These are phyloP conservation scores for Gasterosteus aculeatus DNA, from an alignment of 2,113 vertebrate species.

Conservation along the genomic window DNA sequence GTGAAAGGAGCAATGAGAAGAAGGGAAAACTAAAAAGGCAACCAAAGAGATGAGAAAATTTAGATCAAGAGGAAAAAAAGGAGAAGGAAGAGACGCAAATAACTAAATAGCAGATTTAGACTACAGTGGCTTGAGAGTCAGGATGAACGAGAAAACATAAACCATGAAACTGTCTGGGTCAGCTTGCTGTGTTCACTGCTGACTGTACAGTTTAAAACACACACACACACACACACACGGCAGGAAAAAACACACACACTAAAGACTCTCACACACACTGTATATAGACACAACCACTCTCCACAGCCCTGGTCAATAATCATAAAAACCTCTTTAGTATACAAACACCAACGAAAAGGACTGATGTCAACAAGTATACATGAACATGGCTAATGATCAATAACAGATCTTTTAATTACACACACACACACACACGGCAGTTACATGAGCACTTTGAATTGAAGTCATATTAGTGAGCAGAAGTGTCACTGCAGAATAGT, in stretches of 20 bases:
- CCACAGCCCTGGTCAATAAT: constrained; percentile 7
- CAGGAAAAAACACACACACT: too few relatives aligned
- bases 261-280: background rate
- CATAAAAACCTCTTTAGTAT: background rate
- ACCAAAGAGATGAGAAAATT: constrained; percentile 11
- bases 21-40: background rate
- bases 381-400: background rate
- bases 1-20: constrained; percentile 1
- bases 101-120: constrained; percentile 10
- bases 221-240: constrained; percentile 16
- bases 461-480: background rate
- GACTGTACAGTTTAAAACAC: constrained; percentile 34
- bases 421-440: background rate
- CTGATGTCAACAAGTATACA: background rate
- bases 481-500: background rate
- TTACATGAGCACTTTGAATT: background rate
- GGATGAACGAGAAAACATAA: constrained; percentile 49
- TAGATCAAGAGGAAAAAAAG: constrained; percentile 9
- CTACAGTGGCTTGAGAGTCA: constrained; percentile 18
- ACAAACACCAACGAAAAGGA: background rate
- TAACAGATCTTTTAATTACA: background rate
- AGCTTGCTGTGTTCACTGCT: constrained; percentile 53
- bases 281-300: background rate
- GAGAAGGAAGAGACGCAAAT: constrained; percentile 14
- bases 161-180: constrained; percentile 59